A percentile compares a stretch with the other conserved stretches of the same genome.
Evolutionary conservation across 2,888 invertebrate species (phyloP).

Genomic region (Mesodorylaimus sp.): DNA sequence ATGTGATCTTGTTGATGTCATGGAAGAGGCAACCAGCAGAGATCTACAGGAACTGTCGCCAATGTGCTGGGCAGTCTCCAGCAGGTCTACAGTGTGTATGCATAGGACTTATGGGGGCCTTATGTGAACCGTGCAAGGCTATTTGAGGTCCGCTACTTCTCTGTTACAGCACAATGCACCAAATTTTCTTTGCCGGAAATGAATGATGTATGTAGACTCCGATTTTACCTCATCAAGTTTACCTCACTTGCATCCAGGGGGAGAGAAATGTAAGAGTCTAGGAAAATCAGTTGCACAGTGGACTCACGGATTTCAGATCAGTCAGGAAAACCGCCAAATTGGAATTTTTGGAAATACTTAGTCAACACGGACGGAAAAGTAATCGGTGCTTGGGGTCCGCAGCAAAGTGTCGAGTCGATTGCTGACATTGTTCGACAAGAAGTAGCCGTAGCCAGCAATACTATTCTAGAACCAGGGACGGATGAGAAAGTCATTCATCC

Average conservation of each 20-base stretch:
- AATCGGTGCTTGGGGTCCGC: conserved; percentile 33
- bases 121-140: background rate
- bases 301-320: conserved; percentile 2
- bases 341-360: conserved; percentile 41
- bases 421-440: background rate
- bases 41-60: background rate
- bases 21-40: background rate
- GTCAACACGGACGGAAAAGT: conserved; percentile 35
- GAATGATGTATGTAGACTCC: background rate
- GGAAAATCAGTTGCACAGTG: no score
- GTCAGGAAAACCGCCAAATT: conserved; percentile 28
- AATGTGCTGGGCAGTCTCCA: background rate
- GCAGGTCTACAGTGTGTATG: background rate
- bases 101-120: background rate
- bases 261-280: no score
- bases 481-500: no score
- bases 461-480: no score
- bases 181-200: background rate
- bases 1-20: background rate
- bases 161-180: background rate
- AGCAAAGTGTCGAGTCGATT: conserved; percentile 1
- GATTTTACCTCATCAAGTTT: background rate
- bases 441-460: conserved; percentile 1
- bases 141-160: background rate
- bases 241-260: no score